phyloP scores from a whole-genome alignment of 2,797 vertebrate species.

The Kryptopterus vitreolus region DNA sequence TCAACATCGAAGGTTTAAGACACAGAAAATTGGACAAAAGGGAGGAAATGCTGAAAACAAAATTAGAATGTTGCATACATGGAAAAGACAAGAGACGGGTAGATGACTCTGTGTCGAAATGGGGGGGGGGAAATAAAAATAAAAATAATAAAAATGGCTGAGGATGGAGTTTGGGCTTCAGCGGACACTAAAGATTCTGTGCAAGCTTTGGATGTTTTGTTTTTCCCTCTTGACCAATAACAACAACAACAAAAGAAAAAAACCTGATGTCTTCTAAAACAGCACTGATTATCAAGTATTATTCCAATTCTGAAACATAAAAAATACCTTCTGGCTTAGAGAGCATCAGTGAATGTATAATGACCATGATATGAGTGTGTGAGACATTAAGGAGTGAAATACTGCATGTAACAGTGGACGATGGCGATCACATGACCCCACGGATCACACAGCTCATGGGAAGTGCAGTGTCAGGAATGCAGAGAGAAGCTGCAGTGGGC shows the following conservation, averaged over 20 bases:
- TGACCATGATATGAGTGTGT: slow-evolving; percentile 10
- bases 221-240: slow-evolving; percentile 16
- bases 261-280: slow-evolving; percentile 19
- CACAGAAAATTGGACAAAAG: slow-evolving; percentile 79
- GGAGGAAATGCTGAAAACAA: slow-evolving; percentile 58
- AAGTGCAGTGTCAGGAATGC: slow-evolving; percentile 65
- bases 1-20: slow-evolving; percentile 94
- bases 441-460: slow-evolving; percentile 58
- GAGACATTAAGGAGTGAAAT: slow-evolving; percentile 60
- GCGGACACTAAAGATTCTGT: slow-evolving; percentile 45
- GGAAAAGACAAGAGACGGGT: slow-evolving; percentile 60
- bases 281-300: slow-evolving; percentile 49
- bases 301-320: slow-evolving; percentile 43
- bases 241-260: slow-evolving; percentile 22
- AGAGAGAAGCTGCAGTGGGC: slow-evolving; percentile 54
- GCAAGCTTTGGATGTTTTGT: slow-evolving; percentile 42
- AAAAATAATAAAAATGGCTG: slow-evolving; percentile 24
- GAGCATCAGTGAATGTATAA: slow-evolving; percentile 29
- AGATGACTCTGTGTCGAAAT: slow-evolving; percentile 63
- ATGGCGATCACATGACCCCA: slow-evolving; percentile 64
- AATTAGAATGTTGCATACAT: slow-evolving; percentile 61
- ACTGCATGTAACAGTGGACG: slow-evolving; percentile 77
- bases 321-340: slow-evolving; percentile 41
- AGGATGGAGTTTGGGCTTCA: slow-evolving; percentile 42
- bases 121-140: too few relatives aligned